A percentile compares a stretch with the other conserved stretches of the same genome.
Conservation (phyloP, 2,888 invertebrate genomes). For the Euzophera pinguis region DNA sequence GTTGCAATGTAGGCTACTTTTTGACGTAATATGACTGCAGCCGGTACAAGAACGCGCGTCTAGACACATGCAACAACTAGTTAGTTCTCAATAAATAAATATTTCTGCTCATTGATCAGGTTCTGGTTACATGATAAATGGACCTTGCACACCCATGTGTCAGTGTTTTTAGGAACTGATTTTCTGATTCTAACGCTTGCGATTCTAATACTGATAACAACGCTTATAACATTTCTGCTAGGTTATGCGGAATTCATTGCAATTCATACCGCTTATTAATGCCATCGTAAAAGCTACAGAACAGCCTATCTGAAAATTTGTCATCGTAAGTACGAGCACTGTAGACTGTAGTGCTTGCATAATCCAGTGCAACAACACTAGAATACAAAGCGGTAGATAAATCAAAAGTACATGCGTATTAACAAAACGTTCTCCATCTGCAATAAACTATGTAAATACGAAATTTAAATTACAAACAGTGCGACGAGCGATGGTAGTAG, state of each 20-base stretch:
- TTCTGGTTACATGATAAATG: too few relatives aligned
- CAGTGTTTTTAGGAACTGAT: too few relatives aligned
- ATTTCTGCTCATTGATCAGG: too few relatives aligned
- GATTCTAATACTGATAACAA: too few relatives aligned
- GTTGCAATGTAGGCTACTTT: too few relatives aligned
- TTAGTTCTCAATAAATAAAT: too few relatives aligned
- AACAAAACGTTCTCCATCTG: conserved; percentile 68
- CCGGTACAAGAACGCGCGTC: too few relatives aligned
- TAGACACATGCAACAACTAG: too few relatives aligned
- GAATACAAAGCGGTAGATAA: conserved; percentile 42
- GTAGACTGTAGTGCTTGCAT: neutral
- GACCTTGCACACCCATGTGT: too few relatives aligned
- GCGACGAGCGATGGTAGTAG: conserved; percentile 38
- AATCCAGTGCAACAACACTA: neutral
- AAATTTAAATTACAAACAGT: conserved; percentile 68
- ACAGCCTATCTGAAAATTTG: neutral
- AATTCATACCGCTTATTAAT: neutral
- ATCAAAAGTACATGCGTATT: conserved; percentile 48
- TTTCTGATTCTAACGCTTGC: too few relatives aligned
- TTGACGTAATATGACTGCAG: too few relatives aligned
- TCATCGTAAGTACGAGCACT: neutral
- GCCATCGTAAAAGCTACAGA: neutral
- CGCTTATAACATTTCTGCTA: too few relatives aligned
- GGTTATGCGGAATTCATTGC: neutral
- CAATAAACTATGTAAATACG: conserved; percentile 68